Evolutionary conservation across 2,797 vertebrate genomes (phyloP).

Genomic region (Glyptemys insculpta): DNA sequence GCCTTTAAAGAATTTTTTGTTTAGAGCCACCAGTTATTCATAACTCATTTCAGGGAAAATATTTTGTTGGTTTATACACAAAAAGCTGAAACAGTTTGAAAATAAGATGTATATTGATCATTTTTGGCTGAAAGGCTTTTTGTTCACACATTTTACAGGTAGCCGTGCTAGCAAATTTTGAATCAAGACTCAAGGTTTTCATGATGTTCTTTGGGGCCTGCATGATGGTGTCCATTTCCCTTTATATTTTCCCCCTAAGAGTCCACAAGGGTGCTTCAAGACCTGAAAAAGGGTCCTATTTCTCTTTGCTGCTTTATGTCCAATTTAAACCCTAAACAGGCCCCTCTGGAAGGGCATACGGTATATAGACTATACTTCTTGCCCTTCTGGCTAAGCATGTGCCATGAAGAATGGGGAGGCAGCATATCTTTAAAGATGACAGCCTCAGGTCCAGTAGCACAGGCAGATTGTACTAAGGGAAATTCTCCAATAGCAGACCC

Average conservation of each 20-base stretch:
- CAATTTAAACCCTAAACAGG: neutral
- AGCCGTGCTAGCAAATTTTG: conserved; percentile 14
- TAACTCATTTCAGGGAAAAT: too few species aligned
- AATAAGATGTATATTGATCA: neutral
- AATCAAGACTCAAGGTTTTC: neutral
- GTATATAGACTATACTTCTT: neutral
- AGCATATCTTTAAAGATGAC: too few species aligned
- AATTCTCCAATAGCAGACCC: too few species aligned
- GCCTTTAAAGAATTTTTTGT: neutral
- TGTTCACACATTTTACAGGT: neutral
- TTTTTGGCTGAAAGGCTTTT: neutral
- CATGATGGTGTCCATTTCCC: neutral
- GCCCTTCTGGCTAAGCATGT: neutral
- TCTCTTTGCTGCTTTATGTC: neutral
- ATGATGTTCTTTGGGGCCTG: neutral
- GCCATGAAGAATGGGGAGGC: neutral
- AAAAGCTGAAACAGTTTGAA: neutral
- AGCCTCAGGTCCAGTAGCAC: too few species aligned
- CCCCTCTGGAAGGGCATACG: neutral
- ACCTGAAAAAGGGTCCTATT: neutral
- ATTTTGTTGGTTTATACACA: neutral
- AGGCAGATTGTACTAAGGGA: too few species aligned
- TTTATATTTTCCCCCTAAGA: neutral
- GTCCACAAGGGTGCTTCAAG: neutral
- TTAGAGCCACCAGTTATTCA: too few species aligned